Evolutionary conservation across 2,888 invertebrate genomes (phyloP).

Genomic region (Hedychridium roseum): DNA sequence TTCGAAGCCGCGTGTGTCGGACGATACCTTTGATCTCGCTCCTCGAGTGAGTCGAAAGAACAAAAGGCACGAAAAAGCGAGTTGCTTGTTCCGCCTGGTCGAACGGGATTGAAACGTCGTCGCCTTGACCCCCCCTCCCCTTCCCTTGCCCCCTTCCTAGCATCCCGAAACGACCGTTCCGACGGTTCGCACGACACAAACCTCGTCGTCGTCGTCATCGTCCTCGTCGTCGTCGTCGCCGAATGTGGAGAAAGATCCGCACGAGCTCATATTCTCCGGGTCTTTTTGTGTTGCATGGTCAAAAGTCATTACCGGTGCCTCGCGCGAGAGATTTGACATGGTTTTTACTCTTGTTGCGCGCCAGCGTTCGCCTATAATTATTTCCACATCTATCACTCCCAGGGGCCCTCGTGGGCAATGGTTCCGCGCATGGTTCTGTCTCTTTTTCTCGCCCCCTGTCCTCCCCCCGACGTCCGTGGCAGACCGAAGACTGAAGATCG

Average conservation of each 20-base stretch:
- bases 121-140: constrained; percentile 12
- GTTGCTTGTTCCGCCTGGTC: not conserved
- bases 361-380: constrained; percentile 61
- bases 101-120: constrained; percentile 9
- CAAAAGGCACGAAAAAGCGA: not conserved
- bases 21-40: not conserved
- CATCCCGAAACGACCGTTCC: constrained; percentile 3
- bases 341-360: constrained; percentile 58
- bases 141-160: not conserved
- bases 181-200: constrained; percentile 15
- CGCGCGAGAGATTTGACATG: constrained; percentile 58
- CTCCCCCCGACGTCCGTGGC: constrained; percentile 30
- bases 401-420: constrained; percentile 33
- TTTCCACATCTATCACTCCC: constrained; percentile 62
- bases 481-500: constrained; percentile 57
- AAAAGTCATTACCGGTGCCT: constrained; percentile 57
- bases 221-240: too few relatives aligned
- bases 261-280: constrained; percentile 7
- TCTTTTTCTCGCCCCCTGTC: too few relatives aligned
- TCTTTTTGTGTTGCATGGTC: constrained; percentile 52
- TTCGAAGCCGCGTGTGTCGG: constrained; percentile 1
- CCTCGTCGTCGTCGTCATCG: too few relatives aligned
- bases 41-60: not conserved
- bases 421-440: constrained; percentile 36
- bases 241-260: constrained; percentile 11